Evolutionary conservation across 1,140 invertebrate species (phyloP).

Genomic region (Andrena cerasifolii): DNA sequence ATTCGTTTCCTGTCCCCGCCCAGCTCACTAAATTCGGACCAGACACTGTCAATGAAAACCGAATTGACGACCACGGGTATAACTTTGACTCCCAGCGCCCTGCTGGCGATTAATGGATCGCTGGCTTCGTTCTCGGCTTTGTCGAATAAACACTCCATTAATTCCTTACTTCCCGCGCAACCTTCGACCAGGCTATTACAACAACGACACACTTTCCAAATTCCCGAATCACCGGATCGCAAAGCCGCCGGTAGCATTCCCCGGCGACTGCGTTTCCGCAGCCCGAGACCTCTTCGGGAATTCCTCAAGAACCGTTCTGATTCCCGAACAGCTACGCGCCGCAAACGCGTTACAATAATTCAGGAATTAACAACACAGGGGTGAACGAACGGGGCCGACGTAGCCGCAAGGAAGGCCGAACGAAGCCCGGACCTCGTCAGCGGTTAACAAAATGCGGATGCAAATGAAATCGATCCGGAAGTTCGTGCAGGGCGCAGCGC

Average conservation of each 20-base stretch:
- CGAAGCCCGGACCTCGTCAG: background rate
- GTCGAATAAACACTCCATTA: constrained; percentile 24
- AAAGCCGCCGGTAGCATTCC: no score
- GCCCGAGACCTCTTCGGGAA: no score
- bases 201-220: background rate
- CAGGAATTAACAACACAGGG: background rate
- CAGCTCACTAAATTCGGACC: constrained; percentile 54
- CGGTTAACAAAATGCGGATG: constrained; percentile 28
- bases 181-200: background rate
- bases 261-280: no score
- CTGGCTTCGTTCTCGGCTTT: constrained; percentile 35
- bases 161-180: background rate
- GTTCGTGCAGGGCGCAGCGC: background rate
- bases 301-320: no score
- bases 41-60: constrained; percentile 60
- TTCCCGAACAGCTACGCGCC: no score
- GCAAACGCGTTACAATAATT: background rate
- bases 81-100: constrained; percentile 48
- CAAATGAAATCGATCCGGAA: constrained; percentile 27
- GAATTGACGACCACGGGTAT: constrained; percentile 52
- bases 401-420: no score
- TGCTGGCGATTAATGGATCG: constrained; percentile 49
- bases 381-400: background rate
- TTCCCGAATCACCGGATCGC: no score
- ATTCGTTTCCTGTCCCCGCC: constrained; percentile 58